phyloP scores from a whole-genome alignment of 2,888 invertebrate species.

The Trichopria drosophilae region DNA sequence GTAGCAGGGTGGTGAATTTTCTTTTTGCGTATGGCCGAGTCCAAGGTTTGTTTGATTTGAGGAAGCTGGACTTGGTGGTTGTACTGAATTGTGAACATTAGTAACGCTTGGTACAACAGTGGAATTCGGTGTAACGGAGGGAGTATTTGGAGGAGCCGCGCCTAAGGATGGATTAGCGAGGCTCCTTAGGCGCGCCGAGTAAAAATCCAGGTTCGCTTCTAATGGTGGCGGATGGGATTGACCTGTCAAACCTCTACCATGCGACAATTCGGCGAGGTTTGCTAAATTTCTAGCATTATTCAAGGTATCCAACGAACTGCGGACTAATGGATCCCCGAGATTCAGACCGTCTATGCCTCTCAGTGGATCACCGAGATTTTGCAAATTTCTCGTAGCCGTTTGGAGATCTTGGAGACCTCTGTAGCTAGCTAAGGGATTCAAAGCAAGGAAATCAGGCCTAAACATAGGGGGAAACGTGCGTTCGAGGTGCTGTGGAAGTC shows the following conservation, averaged over 20 bases:
- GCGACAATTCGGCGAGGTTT: constrained; percentile 54
- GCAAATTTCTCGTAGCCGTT: constrained; percentile 54
- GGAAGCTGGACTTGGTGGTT: constrained; percentile 42
- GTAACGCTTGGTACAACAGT: constrained; percentile 44
- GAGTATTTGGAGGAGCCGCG: constrained; percentile 77
- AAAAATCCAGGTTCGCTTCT: constrained; percentile 96
- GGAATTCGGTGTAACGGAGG: constrained; percentile 56
- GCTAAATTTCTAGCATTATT: constrained; percentile 57
- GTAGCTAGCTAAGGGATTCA: constrained; percentile 53
- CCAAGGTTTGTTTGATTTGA: constrained; percentile 38
- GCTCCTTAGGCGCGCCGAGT: constrained; percentile 98
- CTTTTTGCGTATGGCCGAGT: constrained; percentile 37
- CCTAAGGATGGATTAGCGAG: constrained; percentile 96
- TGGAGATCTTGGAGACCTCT: constrained; percentile 55
- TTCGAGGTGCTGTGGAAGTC: constrained; percentile 54
- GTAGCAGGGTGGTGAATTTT: constrained; percentile 54
- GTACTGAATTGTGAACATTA: constrained; percentile 41
- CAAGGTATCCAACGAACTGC: constrained; percentile 54
- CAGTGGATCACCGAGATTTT: constrained; percentile 54
- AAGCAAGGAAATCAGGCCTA: constrained; percentile 54
- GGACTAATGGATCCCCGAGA: constrained; percentile 53
- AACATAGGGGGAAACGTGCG: constrained; percentile 55
- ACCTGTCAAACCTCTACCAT: constrained; percentile 42
- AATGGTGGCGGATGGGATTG: constrained; percentile 68
- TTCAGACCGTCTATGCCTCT: constrained; percentile 56